Evolutionary conservation across 1,140 invertebrate species (phyloP).

Genomic region (Heliothis virescens): DNA sequence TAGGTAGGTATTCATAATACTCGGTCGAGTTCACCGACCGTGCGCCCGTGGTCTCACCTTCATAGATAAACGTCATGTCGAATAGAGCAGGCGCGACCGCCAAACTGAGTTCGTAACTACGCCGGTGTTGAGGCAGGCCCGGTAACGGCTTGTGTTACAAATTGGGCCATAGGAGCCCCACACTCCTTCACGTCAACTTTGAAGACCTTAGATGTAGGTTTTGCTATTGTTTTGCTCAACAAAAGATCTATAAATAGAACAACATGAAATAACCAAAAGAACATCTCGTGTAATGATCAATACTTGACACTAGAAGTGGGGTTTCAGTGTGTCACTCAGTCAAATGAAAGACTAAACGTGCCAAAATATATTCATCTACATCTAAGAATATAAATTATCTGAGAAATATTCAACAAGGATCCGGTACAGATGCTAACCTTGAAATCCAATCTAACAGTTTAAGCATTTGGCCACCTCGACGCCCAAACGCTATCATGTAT

Average conservation of each 20-base stretch:
- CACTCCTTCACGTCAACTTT: not conserved
- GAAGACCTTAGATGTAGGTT: not conserved
- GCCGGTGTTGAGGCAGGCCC: conserved; percentile 58
- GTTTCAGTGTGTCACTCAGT: not conserved
- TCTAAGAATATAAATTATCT: not conserved
- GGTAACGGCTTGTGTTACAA: conserved; percentile 9
- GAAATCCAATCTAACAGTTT: conserved; percentile 40
- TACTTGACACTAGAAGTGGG: conserved; percentile 19
- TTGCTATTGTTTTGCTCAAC: not conserved
- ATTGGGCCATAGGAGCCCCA: conserved; percentile 16
- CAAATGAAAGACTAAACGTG: too few species aligned
- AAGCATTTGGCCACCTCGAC: conserved; percentile 27
- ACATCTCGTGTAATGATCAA: not conserved
- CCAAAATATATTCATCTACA: not conserved
- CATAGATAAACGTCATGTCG: conserved; percentile 65
- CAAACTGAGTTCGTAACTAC: conserved; percentile 50
- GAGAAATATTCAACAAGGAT: conserved; percentile 2
- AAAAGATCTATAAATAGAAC: conserved; percentile 29
- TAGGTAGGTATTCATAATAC: conserved; percentile 61
- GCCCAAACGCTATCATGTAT: conserved; percentile 29
- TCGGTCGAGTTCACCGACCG: conserved; percentile 63
- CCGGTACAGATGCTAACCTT: conserved; percentile 15
- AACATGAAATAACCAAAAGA: conserved; percentile 13
- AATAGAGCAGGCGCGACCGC: conserved; percentile 54
- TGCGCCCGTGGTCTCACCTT: conserved; percentile 65